Conservation (phyloP, 2,113 vertebrate species). For the Chaetorhynchus papuensis region DNA sequence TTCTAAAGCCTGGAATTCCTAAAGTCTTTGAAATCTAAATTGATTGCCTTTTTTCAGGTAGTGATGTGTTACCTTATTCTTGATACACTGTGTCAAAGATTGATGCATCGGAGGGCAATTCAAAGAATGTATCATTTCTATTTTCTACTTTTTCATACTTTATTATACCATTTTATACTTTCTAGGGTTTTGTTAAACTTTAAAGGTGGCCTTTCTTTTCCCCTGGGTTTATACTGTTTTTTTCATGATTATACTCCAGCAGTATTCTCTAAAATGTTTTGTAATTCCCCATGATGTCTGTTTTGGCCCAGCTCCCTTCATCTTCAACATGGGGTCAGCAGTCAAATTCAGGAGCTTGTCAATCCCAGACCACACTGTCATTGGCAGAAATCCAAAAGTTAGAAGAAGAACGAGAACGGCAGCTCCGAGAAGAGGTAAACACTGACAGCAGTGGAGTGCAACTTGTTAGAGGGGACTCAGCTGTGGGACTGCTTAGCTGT, state of each 20-base stretch:
- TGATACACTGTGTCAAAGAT: background rate
- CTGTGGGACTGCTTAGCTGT: background rate
- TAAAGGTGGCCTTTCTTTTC: background rate
- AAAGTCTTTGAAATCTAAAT: background rate
- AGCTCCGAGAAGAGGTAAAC: constrained; percentile 86
- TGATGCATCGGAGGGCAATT: background rate
- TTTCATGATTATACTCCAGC: background rate
- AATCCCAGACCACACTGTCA: constrained; percentile 86
- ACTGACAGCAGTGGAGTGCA: too few relatives aligned
- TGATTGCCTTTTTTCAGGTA: background rate
- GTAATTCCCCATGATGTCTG: background rate
- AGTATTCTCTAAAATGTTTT: background rate
- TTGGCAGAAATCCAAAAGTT: constrained; percentile 96
- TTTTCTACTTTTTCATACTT: background rate
- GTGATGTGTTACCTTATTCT: background rate
- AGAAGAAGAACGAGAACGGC: constrained; percentile 91
- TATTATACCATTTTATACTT: background rate
- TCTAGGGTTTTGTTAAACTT: background rate
- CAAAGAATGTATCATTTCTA: background rate
- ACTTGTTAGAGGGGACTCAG: background rate
- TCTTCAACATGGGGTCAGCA: constrained; percentile 99
- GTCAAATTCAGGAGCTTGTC: constrained; percentile 76
- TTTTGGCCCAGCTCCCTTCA: constrained; percentile 86
- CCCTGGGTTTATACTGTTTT: background rate
- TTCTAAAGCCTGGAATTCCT: background rate